These are phyloP conservation scores for Rhyacophila evoluta DNA, from an alignment of 2,888 invertebrate species.

Conservation along the genomic window DNA sequence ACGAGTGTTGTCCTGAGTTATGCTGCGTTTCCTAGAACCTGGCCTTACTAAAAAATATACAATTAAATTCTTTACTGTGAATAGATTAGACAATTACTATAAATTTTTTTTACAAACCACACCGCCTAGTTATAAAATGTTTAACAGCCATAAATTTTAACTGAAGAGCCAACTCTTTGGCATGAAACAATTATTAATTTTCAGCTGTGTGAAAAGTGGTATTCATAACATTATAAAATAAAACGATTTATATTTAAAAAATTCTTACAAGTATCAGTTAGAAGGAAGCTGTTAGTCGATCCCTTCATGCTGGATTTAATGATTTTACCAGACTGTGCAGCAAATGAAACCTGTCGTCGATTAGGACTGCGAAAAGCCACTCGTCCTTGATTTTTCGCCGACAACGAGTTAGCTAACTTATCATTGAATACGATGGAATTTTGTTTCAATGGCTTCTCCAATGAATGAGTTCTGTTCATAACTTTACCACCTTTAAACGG, in stretches of 20 bases:
- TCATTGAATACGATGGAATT: not conserved
- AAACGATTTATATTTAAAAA: too few relatives aligned
- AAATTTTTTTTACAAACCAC: too few relatives aligned
- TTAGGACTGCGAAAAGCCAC: slow-evolving; percentile 68
- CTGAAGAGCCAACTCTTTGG: too few relatives aligned
- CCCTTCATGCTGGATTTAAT: slow-evolving; percentile 68
- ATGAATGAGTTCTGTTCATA: slow-evolving; percentile 63
- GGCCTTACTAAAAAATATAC: slow-evolving; percentile 49
- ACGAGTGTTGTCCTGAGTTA: slow-evolving; percentile 60
- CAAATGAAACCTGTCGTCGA: slow-evolving; percentile 54
- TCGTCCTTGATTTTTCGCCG: slow-evolving; percentile 58
- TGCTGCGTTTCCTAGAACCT: slow-evolving; percentile 63
- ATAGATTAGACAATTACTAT: too few relatives aligned
- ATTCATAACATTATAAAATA: too few relatives aligned
- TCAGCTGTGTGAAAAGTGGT: too few relatives aligned
- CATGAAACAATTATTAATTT: too few relatives aligned
- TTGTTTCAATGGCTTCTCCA: slow-evolving; percentile 60
- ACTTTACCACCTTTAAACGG: slow-evolving; percentile 57
- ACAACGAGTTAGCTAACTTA: slow-evolving; percentile 54
- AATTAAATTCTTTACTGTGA: too few relatives aligned
- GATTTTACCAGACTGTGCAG: slow-evolving; percentile 60
- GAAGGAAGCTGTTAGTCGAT: slow-evolving; percentile 66
- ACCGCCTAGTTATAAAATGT: too few relatives aligned
- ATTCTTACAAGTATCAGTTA: slow-evolving; percentile 63
- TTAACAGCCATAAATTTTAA: too few relatives aligned